Percentiles rank a stretch among this genome's conserved stretches.
These are phyloP conservation scores for Pammene fasciana DNA, from an alignment of 2,888 invertebrate species.

Conservation along the genomic window DNA sequence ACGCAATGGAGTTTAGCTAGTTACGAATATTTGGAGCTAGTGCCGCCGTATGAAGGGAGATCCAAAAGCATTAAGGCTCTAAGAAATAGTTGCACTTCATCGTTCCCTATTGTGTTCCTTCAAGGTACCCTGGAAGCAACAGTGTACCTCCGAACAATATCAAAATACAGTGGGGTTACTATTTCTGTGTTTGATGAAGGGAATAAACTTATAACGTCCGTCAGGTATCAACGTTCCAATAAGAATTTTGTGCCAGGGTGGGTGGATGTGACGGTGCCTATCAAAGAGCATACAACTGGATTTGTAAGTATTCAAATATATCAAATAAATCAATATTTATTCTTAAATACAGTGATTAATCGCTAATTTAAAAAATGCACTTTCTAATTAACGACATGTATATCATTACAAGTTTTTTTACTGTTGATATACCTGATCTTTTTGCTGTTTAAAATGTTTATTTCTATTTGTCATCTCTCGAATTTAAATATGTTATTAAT, in stretches of 20 bases:
- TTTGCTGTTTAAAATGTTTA: no score
- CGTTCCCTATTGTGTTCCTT: conserved; percentile 47
- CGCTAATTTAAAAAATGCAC: not conserved
- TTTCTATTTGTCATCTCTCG: no score
- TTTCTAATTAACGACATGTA: not conserved
- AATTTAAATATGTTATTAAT: no score
- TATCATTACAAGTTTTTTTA: no score
- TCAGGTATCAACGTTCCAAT: conserved; percentile 41
- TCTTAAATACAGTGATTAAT: no score
- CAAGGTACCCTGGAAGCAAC: conserved; percentile 47
- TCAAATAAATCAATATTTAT: no score
- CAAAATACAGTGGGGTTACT: conserved; percentile 46
- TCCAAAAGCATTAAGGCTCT: conserved; percentile 45
- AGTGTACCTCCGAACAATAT: conserved; percentile 45
- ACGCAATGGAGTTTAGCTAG: conserved; percentile 44
- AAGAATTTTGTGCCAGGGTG: conserved; percentile 48
- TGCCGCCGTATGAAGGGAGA: conserved; percentile 30
- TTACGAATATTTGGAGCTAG: conserved; percentile 36
- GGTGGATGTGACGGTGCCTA: conserved; percentile 45
- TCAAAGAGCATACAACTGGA: conserved; percentile 43
- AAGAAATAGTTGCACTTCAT: conserved; percentile 48
- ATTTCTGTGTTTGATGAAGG: conserved; percentile 47
- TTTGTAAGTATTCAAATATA: conserved; percentile 52
- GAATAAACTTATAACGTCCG: conserved; percentile 36
- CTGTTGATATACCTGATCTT: no score